Base-by-base conservation (phyloP, 2,888 invertebrate species). In the Agelastica alni region DNA sequence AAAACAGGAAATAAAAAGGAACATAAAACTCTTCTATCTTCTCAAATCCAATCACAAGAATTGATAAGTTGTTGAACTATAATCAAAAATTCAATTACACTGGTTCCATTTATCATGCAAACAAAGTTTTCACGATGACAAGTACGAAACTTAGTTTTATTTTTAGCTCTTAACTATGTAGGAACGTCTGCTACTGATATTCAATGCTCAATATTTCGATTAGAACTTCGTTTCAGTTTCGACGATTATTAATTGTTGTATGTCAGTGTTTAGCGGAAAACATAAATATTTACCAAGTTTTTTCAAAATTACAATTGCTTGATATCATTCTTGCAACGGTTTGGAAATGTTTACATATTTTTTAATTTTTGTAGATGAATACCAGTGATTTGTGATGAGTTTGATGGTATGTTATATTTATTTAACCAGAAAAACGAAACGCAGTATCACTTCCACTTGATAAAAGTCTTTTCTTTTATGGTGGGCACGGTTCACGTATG, bases 61-160 rank as follows among this genome's bases (percentile, higher is more conserved):
- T 51, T 51, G 58, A 60, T 58, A 56, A 56, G 51, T 61, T 63
- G 58, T 63, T 59, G 60, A 62, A 62, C 59, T 59, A 62, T 62
- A 62, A 60, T 60, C 58, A 51, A 60, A 55, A 58, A 62, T 66
- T 65, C 66, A 64, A 66, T 64, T 66, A 63, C 59, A 12, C 32
- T 51, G 41, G 31, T 53, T 56, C 63, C 54, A 66, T 66, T 66
- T 63, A 65, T 66, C 66, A 66, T 60, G 58, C 60, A 52, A 56
- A 56, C 56, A 60, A 61, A 63, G 60, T 63, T 62, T 62, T 59
- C 54, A 42, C 54, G 58, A 51, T 61, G 65, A 66, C 66, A 65
- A 60, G 61, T 54, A 57, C 52, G 48, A 57, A 62, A 62, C 53
- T 60, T 61, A 59, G 59, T 59, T 62, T 56, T 58, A 58, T 55